These are phyloP conservation scores for Oscarella lobularis DNA, from an alignment of 37 sponge, comb jelly and placozoan genomes.

Conservation along the genomic window DNA sequence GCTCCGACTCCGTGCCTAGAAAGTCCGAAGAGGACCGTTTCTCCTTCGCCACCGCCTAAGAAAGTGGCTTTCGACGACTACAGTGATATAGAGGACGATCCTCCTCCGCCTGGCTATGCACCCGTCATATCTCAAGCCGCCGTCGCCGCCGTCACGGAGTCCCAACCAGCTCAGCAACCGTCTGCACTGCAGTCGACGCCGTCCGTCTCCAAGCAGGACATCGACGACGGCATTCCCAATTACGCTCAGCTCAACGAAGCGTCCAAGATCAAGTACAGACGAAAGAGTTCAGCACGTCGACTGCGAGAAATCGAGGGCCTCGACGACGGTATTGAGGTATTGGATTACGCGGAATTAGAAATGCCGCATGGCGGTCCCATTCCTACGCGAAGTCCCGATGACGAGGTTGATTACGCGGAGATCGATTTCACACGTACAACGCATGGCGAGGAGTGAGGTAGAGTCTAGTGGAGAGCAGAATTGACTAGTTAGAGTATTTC, in stretches of 20 bases:
- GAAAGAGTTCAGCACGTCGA: neutral
- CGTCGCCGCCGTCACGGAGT: too few species aligned
- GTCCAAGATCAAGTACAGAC: neutral
- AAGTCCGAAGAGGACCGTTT: too few species aligned
- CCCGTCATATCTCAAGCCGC: too few species aligned
- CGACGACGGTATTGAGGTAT: neutral
- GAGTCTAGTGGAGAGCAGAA: too few species aligned
- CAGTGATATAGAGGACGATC: too few species aligned
- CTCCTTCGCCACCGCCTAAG: too few species aligned
- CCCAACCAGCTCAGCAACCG: too few species aligned
- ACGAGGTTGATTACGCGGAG: slow-evolving; percentile 1
- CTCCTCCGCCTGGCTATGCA: too few species aligned
- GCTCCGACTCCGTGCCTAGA: too few species aligned
- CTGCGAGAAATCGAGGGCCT: neutral
- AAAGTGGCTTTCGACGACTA: too few species aligned
- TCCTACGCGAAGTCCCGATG: neutral
- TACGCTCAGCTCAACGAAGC: neutral
- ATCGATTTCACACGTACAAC: neutral
- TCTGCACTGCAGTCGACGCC: too few species aligned
- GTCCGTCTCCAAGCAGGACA: neutral
- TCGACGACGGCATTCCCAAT: neutral
- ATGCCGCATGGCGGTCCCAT: neutral
- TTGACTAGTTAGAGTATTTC: too few species aligned
- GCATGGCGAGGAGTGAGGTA: neutral
- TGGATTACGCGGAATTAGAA: neutral